Evolutionary conservation across 1,140 invertebrate genomes (phyloP).

Genomic region (Drosophila kurseongensis): DNA sequence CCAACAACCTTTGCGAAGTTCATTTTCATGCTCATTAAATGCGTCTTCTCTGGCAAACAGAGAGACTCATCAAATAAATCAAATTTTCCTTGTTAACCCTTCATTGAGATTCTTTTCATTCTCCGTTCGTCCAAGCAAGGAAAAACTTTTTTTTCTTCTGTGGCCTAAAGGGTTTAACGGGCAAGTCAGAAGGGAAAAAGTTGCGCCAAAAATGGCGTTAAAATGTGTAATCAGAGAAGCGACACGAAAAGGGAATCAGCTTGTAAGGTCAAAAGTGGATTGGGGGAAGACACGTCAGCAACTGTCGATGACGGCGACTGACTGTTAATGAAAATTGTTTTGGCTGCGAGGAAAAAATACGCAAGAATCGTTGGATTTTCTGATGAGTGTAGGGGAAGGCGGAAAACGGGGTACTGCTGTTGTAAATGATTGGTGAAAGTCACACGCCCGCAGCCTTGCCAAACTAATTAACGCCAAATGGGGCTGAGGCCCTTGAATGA

Average conservation of each 20-base stretch:
- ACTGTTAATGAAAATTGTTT: constrained; percentile 81
- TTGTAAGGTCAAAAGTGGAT: constrained; percentile 13
- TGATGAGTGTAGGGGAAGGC: not conserved
- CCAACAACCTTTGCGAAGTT: constrained; percentile 25
- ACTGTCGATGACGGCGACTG: constrained; percentile 52
- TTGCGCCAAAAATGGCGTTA: constrained; percentile 76
- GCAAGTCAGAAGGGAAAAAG: constrained; percentile 51
- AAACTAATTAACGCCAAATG: constrained; percentile 81
- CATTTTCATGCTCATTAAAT: constrained; percentile 78
- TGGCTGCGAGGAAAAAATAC: constrained; percentile 56
- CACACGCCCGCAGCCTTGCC: constrained; percentile 69
- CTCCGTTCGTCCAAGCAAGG: constrained; percentile 11
- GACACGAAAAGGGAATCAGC: constrained; percentile 47
- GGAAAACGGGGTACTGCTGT: constrained; percentile 19
- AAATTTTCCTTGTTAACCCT: constrained; percentile 81
- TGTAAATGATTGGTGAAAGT: constrained; percentile 76
- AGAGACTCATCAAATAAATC: constrained; percentile 81
- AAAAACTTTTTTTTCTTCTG: constrained; percentile 59
- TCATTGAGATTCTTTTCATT: constrained; percentile 70
- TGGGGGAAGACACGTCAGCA: constrained; percentile 59
- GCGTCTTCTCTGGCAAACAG: constrained; percentile 50
- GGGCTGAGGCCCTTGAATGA: constrained; percentile 51
- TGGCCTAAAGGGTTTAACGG: constrained; percentile 69
- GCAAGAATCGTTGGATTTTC: constrained; percentile 32
- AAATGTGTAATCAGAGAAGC: constrained; percentile 76